These are phyloP conservation scores for Ascaphus truei DNA, from an alignment of 2,113 vertebrate genomes.

Conservation along the genomic window DNA sequence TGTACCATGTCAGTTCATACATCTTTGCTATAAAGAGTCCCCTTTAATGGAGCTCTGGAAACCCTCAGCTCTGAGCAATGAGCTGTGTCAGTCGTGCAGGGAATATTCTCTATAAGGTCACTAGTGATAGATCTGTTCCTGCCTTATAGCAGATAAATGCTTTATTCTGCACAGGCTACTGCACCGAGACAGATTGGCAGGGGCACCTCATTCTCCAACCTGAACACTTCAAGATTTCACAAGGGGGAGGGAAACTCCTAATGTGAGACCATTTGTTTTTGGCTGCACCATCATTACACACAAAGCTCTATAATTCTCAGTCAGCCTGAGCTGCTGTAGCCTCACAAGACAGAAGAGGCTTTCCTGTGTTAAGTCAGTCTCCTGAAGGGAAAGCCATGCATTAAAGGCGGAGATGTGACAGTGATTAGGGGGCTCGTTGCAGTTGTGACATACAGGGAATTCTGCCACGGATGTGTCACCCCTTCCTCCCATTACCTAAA, in stretches of 20 bases:
- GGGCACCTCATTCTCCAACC: not conserved
- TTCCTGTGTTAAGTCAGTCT: not conserved
- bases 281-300: conserved; percentile 10
- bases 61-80: conserved; percentile 17
- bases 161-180: not conserved
- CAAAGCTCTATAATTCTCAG: conserved; percentile 9
- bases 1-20: conserved; percentile 24
- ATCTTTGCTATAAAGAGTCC: too few relatives aligned
- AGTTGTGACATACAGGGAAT: too few relatives aligned
- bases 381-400: not conserved
- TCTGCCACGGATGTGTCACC: not conserved
- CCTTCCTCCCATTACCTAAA: not conserved
- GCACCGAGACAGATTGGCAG: conserved; percentile 26
- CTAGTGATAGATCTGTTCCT: conserved; percentile 13
- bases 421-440: not conserved
- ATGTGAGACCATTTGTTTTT: conserved; percentile 24
- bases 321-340: not conserved
- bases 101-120: conserved; percentile 35
- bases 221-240: not conserved
- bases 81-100: conserved; percentile 19
- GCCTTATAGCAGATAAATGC: conserved; percentile 19
- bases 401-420: not conserved
- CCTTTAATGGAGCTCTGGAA: not conserved
- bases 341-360: not conserved
- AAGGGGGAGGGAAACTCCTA: not conserved